Evolutionary conservation across 1,140 invertebrate species (phyloP), one percentile per base, ranked within the genome.

Genomic region (Drosophila fuyamai): DNA sequence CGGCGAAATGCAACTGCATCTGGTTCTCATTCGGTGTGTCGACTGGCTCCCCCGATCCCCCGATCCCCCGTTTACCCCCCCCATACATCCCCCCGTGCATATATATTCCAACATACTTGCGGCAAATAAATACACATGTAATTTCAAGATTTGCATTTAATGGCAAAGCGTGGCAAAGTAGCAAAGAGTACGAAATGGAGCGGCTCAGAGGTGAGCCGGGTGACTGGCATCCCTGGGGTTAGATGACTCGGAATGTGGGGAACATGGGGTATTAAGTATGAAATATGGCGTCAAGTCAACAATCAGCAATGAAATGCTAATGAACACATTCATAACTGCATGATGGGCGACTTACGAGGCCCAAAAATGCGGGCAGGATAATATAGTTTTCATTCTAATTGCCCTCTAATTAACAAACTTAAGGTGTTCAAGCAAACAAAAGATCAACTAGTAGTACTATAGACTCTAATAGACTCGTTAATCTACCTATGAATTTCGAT

Each of bases 91-190:
- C 7, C 6, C 8, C 6, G 8, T 7, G 29, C 8, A 32, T 32
- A 1, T 27, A 40, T 13, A 12, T 5, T 23, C 27, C 32, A 16
- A 9, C 47, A 35, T 23, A 23, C 50, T 68, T 70, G 65, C 41
- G 60, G 53, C 61, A 88, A 76, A 86, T 76, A 86, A 82, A 88
- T 88, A 73, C 79, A 88, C 76, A 88, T 86, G 82, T 88, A 88
- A 79, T 83, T 86, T 81, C 35, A 73, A 76, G 83, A 86, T 83
- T 86, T 88, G 71, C 70, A 83, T 79, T 76, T 76, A 84, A 74
- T 82, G 76, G 51, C 36, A 56, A 13, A 51, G 41, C 23, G 51
- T 41, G 51, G 41, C 16, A 54, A 23, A 68, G 53, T 40, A 40
- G n/a, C 46, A 47, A 32, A 51, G 23, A 43, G 36, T 43, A 44